phyloP scores from a whole-genome alignment of 2,888 invertebrate species.

The Scaptomyza reducta region DNA sequence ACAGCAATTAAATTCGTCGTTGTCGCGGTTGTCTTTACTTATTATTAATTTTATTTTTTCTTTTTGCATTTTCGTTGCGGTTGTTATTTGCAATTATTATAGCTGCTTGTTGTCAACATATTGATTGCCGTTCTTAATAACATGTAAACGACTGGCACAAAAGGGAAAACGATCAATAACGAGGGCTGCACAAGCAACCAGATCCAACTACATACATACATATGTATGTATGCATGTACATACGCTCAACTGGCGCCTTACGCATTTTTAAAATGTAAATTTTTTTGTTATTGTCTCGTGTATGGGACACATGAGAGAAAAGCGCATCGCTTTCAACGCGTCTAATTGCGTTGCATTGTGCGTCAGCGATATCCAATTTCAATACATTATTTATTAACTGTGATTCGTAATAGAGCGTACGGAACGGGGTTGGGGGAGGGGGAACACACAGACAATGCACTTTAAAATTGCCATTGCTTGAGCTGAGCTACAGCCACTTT shows the following conservation, averaged over 20 bases:
- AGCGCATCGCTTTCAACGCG: slow-evolving; percentile 24
- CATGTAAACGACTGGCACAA: slow-evolving; percentile 40
- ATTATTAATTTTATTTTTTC: background rate
- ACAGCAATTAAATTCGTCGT: slow-evolving; percentile 36
- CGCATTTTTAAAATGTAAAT: background rate
- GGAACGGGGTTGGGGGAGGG: background rate
- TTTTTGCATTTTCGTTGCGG: slow-evolving; percentile 6
- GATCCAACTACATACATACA: no score
- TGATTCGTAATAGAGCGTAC: slow-evolving; percentile 41
- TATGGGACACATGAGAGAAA: background rate
- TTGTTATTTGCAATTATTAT: slow-evolving; percentile 57
- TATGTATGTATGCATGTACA: no score
- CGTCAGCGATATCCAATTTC: slow-evolving; percentile 63
- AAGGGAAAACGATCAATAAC: slow-evolving; percentile 16
- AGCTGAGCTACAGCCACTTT: slow-evolving; percentile 39
- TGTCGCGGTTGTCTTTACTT: slow-evolving; percentile 7
- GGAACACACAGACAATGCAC: slow-evolving; percentile 38
- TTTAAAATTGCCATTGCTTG: slow-evolving; percentile 50
- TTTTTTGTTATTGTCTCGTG: background rate
- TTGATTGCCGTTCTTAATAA: slow-evolving; percentile 57
- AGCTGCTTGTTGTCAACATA: slow-evolving; percentile 65
- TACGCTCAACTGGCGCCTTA: slow-evolving; percentile 1
- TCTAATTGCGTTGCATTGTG: slow-evolving; percentile 72
- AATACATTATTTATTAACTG: slow-evolving; percentile 64
- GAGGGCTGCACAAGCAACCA: slow-evolving; percentile 14